These are phyloP conservation scores for Orthonevra nobilis DNA, from an alignment of 2,888 invertebrate genomes.

Conservation along the genomic window DNA sequence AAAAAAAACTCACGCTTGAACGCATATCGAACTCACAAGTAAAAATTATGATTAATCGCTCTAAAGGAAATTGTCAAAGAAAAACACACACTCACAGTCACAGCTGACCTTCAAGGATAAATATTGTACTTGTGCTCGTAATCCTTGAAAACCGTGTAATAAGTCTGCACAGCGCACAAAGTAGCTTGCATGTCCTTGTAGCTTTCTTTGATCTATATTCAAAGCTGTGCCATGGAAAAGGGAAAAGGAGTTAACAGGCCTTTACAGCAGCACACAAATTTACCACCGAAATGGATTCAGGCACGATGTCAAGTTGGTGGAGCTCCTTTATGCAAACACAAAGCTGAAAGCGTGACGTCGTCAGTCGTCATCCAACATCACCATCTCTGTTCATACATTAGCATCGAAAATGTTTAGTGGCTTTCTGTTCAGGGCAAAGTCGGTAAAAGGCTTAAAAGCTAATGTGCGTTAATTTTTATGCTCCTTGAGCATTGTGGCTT, in stretches of 20 bases:
- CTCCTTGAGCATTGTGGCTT: slow-evolving; percentile 55
- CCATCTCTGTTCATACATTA: slow-evolving; percentile 32
- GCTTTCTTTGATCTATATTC: slow-evolving; percentile 21
- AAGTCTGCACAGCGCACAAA: slow-evolving; percentile 4
- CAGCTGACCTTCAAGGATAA: too few species aligned
- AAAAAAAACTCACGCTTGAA: slow-evolving; percentile 60
- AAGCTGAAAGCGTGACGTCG: slow-evolving; percentile 43
- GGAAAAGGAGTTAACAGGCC: too few species aligned
- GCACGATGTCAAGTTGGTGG: slow-evolving; percentile 46
- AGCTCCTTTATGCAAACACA: slow-evolving; percentile 54
- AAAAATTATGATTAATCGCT: slow-evolving; percentile 66
- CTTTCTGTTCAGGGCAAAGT: slow-evolving; percentile 15
- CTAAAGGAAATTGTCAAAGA: neutral
- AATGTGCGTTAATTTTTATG: slow-evolving; percentile 66
- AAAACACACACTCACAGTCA: slow-evolving; percentile 18
- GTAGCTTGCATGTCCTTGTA: slow-evolving; percentile 41
- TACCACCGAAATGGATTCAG: slow-evolving; percentile 39
- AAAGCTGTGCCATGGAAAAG: neutral
- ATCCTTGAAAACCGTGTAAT: neutral
- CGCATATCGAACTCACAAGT: slow-evolving; percentile 28
- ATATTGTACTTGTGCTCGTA: too few species aligned
- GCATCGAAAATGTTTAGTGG: slow-evolving; percentile 41
- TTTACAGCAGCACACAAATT: slow-evolving; percentile 49
- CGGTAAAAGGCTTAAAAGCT: slow-evolving; percentile 62
- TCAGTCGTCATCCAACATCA: slow-evolving; percentile 19